phyloP scores from a whole-genome alignment of 1,140 invertebrate species.

The Cotesia vestalis region DNA sequence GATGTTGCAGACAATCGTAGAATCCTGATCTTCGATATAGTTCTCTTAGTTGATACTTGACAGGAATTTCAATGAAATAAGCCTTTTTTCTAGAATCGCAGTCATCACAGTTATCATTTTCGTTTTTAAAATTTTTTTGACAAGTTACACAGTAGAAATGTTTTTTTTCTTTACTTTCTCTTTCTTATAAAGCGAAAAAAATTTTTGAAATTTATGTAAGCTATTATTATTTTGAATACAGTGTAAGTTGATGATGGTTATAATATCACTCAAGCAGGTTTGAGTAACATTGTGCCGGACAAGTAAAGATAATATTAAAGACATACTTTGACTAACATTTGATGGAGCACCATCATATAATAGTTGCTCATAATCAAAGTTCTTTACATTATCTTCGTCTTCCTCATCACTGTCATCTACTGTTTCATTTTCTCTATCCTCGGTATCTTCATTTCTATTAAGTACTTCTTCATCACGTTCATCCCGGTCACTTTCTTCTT shows the following conservation, averaged over 20 bases:
- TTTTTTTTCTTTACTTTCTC: slow-evolving; percentile 6
- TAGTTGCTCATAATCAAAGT: not conserved
- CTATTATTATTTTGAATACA: not conserved
- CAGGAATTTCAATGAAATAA: not conserved
- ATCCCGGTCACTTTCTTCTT: not conserved
- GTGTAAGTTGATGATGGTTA: slow-evolving; percentile 25
- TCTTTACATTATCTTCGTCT: not conserved
- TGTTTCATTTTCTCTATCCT: no score
- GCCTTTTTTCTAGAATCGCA: not conserved
- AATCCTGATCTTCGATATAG: not conserved
- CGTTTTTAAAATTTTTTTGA: not conserved
- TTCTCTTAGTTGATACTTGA: not conserved
- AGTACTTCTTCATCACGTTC: not conserved
- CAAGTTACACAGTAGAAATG: slow-evolving; percentile 22
- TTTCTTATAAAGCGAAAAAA: not conserved
- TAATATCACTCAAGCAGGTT: slow-evolving; percentile 15
- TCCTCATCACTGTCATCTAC: not conserved
- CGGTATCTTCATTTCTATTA: not conserved
- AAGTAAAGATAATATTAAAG: slow-evolving; percentile 24
- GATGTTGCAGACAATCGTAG: not conserved
- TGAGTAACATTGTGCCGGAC: slow-evolving; percentile 24
- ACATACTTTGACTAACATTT: slow-evolving; percentile 26
- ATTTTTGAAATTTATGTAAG: slow-evolving; percentile 27
- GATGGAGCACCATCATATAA: slow-evolving; percentile 26
- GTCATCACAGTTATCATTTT: not conserved